Percentiles rank a stretch among this genome's conserved stretches.
These are phyloP conservation scores for Palloptera scutellata DNA, from an alignment of 2,888 invertebrate species.

Conservation along the genomic window DNA sequence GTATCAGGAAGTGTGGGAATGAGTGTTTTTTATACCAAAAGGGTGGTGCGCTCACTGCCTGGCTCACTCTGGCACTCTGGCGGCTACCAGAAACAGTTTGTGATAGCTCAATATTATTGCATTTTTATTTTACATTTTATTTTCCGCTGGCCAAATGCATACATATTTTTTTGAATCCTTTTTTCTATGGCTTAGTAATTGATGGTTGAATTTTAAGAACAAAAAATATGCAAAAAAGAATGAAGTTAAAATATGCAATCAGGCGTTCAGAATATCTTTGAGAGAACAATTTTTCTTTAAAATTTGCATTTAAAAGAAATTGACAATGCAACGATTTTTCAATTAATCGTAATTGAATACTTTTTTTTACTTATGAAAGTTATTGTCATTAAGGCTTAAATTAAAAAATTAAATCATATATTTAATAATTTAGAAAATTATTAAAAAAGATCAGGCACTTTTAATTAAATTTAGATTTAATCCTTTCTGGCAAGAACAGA, in stretches of 20 bases:
- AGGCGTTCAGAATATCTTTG: slow-evolving; percentile 28
- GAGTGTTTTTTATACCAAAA: too few relatives aligned
- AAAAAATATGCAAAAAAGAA: slow-evolving; percentile 31
- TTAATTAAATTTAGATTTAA: too few relatives aligned
- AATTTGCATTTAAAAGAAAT: slow-evolving; percentile 30
- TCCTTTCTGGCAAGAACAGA: too few relatives aligned
- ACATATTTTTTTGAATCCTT: slow-evolving; percentile 19
- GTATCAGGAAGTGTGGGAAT: too few relatives aligned
- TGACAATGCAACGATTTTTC: not conserved
- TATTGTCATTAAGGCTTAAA: too few relatives aligned
- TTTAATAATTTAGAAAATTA: too few relatives aligned
- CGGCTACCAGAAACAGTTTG: not conserved
- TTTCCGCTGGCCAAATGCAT: slow-evolving; percentile 26
- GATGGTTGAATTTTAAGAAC: not conserved
- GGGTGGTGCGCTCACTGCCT: too few relatives aligned
- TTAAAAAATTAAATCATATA: too few relatives aligned
- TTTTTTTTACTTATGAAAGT: too few relatives aligned
- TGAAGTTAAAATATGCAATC: slow-evolving; percentile 45
- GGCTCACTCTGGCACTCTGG: too few relatives aligned
- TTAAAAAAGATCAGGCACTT: too few relatives aligned
- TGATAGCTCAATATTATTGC: slow-evolving; percentile 17
- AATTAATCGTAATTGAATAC: too few relatives aligned
- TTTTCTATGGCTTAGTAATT: slow-evolving; percentile 15
- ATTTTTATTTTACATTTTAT: not conserved
- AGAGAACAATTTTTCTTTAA: not conserved